Evolutionary conservation across 1,140 invertebrate species (phyloP).

Genomic region (Philopotamus ludificatus): DNA sequence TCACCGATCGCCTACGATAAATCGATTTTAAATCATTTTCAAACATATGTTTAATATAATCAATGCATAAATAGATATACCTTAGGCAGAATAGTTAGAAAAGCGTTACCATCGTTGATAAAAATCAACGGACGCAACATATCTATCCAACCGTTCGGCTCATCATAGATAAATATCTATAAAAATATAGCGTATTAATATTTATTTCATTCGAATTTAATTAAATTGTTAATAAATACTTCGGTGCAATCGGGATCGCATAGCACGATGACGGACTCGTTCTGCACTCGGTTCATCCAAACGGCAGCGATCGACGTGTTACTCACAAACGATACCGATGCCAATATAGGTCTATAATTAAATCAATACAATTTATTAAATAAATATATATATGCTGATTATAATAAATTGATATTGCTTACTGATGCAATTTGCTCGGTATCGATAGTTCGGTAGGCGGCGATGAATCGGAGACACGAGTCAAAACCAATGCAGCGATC

Average conservation of each 20-base stretch:
- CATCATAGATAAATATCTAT: slow-evolving; percentile 51
- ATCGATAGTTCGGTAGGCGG: slow-evolving; percentile 13
- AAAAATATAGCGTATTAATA: slow-evolving; percentile 34
- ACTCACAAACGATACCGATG: slow-evolving; percentile 47
- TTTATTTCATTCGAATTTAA: neutral
- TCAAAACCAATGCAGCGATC: slow-evolving; percentile 34
- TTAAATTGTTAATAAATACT: neutral
- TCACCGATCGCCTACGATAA: slow-evolving; percentile 47
- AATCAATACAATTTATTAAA: neutral
- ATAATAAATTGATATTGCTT: slow-evolving; percentile 6
- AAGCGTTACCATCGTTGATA: slow-evolving; percentile 47
- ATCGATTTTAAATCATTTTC: slow-evolving; percentile 11
- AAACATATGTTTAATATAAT: neutral
- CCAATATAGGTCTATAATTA: slow-evolving; percentile 50
- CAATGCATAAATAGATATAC: slow-evolving; percentile 42
- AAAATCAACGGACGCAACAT: slow-evolving; percentile 50
- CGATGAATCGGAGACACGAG: slow-evolving; percentile 31
- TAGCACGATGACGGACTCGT: slow-evolving; percentile 50
- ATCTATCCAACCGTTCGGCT: slow-evolving; percentile 53
- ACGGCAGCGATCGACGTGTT: slow-evolving; percentile 52
- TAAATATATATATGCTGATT: neutral
- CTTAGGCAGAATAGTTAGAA: slow-evolving; percentile 51
- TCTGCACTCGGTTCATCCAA: slow-evolving; percentile 90
- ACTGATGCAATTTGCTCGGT: slow-evolving; percentile 31
- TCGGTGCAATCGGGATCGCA: slow-evolving; percentile 41